These are phyloP conservation scores for Decapterus maruadsi DNA, from an alignment of 2,797 vertebrate species.

Conservation along the genomic window DNA sequence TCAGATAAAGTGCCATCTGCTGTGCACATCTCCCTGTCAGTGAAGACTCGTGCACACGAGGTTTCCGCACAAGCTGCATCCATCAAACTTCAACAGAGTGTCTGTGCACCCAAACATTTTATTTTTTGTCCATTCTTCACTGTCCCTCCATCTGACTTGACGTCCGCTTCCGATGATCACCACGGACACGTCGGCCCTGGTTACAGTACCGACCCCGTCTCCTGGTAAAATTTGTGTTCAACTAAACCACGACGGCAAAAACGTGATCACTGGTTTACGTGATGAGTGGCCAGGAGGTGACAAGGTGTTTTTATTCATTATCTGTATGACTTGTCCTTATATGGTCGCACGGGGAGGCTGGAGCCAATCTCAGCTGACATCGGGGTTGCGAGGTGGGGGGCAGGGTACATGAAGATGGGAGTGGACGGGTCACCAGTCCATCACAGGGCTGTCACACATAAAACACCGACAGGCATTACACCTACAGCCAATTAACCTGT, in stretches of 20 bases:
- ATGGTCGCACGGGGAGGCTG: no score
- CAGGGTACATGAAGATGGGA: no score
- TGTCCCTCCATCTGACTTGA: not conserved
- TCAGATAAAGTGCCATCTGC: constrained; percentile 46
- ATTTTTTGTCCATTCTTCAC: not conserved
- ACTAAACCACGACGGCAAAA: not conserved
- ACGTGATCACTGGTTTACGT: not conserved
- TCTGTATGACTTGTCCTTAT: no score
- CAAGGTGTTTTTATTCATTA: no score
- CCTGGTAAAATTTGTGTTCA: not conserved
- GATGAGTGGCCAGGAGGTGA: no score
- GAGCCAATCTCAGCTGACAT: no score
- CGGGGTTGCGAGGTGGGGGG: no score
- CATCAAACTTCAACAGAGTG: not conserved
- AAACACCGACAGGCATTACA: no score
- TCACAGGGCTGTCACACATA: no score
- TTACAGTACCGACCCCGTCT: not conserved
- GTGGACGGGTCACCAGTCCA: no score
- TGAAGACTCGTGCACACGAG: not conserved
- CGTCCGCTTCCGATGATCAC: no score
- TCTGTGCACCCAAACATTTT: not conserved
- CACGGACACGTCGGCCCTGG: not conserved
- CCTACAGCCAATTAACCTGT: no score
- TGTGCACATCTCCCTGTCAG: constrained; percentile 21
- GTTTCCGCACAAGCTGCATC: not conserved